phyloP scores from a whole-genome alignment of 2,888 invertebrate species.

The Bombylius major region DNA sequence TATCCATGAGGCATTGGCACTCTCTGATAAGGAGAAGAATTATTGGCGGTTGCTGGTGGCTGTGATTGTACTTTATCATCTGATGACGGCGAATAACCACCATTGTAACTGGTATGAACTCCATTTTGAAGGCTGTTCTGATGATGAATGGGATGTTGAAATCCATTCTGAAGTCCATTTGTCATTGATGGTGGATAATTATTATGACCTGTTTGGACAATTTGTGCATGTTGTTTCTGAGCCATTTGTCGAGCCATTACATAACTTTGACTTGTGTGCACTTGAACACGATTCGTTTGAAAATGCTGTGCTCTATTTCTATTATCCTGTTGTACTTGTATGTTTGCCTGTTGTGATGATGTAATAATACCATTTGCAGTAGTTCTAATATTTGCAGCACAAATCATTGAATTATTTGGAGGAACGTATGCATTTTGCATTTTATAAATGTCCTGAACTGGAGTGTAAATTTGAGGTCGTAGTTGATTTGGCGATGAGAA shows the following conservation, averaged over 20 bases:
- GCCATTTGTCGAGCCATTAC: conserved; percentile 23
- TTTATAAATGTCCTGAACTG: conserved; percentile 28
- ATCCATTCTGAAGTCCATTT: neutral
- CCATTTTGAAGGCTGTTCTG: neutral
- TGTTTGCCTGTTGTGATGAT: conserved; percentile 19
- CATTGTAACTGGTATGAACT: neutral
- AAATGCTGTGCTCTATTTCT: neutral
- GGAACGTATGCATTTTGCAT: conserved; percentile 21
- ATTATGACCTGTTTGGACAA: conserved; percentile 2
- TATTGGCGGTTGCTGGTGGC: conserved; percentile 3
- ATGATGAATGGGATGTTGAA: neutral
- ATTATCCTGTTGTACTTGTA: conserved; percentile 16
- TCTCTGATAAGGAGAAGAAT: conserved; percentile 44
- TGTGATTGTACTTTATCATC: conserved; percentile 2
- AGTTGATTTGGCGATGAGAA: conserved; percentile 13
- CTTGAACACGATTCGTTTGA: conserved; percentile 11
- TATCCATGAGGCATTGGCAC: conserved; percentile 46
- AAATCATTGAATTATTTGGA: conserved; percentile 25
- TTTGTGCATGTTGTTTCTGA: conserved; percentile 19
- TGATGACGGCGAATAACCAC: too few species aligned
- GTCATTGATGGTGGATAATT: neutral
- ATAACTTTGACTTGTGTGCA: conserved; percentile 22
- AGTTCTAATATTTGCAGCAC: conserved; percentile 24
- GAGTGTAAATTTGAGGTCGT: conserved; percentile 26
- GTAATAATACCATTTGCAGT: conserved; percentile 25